phyloP scores from a whole-genome alignment of 2,888 invertebrate species.

The Apotomis betuletana region DNA sequence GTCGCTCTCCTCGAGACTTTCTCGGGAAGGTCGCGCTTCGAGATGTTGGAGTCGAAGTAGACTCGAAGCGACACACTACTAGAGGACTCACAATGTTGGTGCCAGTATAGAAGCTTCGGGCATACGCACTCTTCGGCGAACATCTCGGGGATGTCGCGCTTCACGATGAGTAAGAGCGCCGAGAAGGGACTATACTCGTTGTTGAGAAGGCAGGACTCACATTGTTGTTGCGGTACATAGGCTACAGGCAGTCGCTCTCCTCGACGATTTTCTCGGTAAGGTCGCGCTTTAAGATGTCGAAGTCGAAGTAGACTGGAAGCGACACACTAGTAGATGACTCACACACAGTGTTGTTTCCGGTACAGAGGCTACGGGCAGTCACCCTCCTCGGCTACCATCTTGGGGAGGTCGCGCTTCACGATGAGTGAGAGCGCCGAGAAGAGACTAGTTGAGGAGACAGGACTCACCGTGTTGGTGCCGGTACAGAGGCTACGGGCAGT shows the following conservation, averaged over 20 bases:
- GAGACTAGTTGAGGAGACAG: neutral
- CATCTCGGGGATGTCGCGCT: slow-evolving; percentile 97
- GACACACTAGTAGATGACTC: neutral
- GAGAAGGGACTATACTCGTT: slow-evolving; percentile 55
- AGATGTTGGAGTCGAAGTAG: slow-evolving; percentile 95
- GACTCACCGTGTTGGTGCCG: slow-evolving; percentile 32
- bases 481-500: slow-evolving; percentile 88
- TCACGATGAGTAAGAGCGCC: slow-evolving; percentile 92
- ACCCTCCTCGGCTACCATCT: slow-evolving; percentile 98
- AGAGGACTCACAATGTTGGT: slow-evolving; percentile 27
- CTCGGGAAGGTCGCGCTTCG: slow-evolving; percentile 96
- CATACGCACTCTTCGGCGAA: slow-evolving; percentile 98
- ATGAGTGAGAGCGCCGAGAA: slow-evolving; percentile 91
- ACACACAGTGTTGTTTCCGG: slow-evolving; percentile 27
- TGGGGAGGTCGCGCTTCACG: slow-evolving; percentile 95
- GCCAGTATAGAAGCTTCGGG: slow-evolving; percentile 78
- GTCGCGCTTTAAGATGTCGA: slow-evolving; percentile 96
- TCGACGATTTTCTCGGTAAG: slow-evolving; percentile 98
- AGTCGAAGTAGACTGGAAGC: slow-evolving; percentile 91
- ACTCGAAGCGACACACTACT: slow-evolving; percentile 71
- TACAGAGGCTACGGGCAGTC: slow-evolving; percentile 90
- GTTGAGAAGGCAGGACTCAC: neutral
- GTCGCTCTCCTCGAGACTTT: slow-evolving; percentile 98
- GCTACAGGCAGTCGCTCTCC: slow-evolving; percentile 96
- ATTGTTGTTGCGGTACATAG: slow-evolving; percentile 44